Evolutionary conservation across 2,888 invertebrate species (phyloP), one percentile per base, ranked within the genome.

Genomic region (Dolichomitus sp.): DNA sequence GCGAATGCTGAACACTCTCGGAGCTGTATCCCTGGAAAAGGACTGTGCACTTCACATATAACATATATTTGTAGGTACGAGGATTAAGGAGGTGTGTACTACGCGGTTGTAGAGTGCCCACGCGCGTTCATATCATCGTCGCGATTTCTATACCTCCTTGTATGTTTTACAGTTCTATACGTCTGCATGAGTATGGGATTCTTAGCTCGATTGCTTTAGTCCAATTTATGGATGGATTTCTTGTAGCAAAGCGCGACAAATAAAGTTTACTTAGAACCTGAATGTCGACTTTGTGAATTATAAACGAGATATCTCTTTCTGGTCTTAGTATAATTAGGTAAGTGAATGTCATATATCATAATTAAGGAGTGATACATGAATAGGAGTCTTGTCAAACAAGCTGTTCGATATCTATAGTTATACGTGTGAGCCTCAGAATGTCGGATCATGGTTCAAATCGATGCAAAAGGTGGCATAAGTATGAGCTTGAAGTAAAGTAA

Each of bases 71-170:
- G 65, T 45, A 65, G 69, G 72, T 75, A 61, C 75, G 75, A 80
- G 80, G 66, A 83, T 83, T 75, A 70, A 59, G 50, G 70, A 83
- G 82, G 80, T 75, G 82, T 83, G 80, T 76, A 80, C 70, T 80
- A 75, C 80, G 82, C 74, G 80, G 75, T 72, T 83, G 82, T 83
- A 75, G 80, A 83, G 75, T 83, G 82, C 80, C 82, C 80, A 83
- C 82, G 82, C 80, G 75, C 66, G 75, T 80, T 83, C 80, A 75
- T 80, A 80, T 80, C 70, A 75, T 83, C 79, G 75, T 80, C 59
- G 75, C 70, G 75, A 79, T 82, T 79, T 74, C 54, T 42, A 75
- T 75, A 70, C 48, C 73, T 61, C 59, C 59, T 80, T 57, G 82
- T 80, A 80, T 70, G 75, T 68, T 50, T 59, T 17, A 66, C 33